A percentile compares a stretch with the other conserved stretches of the same genome.
Conservation (phyloP, 2,797 vertebrate species). For the Falco peregrinus region DNA sequence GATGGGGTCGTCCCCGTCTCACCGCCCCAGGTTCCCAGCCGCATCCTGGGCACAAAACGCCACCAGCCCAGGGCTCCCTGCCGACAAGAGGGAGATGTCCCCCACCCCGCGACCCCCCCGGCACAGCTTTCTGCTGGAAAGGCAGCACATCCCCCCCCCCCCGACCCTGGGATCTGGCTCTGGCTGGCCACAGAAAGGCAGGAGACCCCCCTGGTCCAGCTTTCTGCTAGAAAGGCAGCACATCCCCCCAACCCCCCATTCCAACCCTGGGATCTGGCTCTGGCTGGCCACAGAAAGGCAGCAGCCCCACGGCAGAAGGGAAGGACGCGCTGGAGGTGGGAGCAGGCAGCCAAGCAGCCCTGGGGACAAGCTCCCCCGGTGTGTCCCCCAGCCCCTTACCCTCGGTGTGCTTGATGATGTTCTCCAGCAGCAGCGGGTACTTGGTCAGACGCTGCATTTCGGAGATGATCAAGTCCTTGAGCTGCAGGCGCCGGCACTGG, state of each 20-base stretch:
- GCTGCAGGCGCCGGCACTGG: conserved; percentile 90
- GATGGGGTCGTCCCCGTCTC: background rate
- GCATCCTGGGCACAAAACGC: fast-evolving
- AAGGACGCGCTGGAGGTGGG: background rate
- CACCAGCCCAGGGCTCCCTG: background rate
- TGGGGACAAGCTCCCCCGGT: background rate
- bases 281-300: too few relatives aligned
- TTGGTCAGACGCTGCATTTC: conserved; percentile 95
- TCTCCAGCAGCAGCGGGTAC: conserved; percentile 80
- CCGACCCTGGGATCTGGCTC: background rate
- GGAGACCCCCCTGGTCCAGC: too few relatives aligned
- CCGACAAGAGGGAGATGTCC: background rate
- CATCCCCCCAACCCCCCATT: fast-evolving
- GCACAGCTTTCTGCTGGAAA: fast-evolving
- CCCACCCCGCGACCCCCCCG: background rate
- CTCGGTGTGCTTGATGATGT: conserved; percentile 74
- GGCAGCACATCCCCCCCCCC: background rate
- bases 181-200: background rate
- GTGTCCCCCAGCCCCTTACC: conserved; percentile 31
- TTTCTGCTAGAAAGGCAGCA: background rate
- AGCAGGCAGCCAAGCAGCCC: fast-evolving
- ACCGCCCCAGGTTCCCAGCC: fast-evolving
- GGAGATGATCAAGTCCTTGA: conserved; percentile 90
- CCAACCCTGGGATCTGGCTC: background rate
- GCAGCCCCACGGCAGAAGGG: fast-evolving